Evolutionary conservation across 2,888 invertebrate species (phyloP).

Genomic region (Plemyria rubiginata): DNA sequence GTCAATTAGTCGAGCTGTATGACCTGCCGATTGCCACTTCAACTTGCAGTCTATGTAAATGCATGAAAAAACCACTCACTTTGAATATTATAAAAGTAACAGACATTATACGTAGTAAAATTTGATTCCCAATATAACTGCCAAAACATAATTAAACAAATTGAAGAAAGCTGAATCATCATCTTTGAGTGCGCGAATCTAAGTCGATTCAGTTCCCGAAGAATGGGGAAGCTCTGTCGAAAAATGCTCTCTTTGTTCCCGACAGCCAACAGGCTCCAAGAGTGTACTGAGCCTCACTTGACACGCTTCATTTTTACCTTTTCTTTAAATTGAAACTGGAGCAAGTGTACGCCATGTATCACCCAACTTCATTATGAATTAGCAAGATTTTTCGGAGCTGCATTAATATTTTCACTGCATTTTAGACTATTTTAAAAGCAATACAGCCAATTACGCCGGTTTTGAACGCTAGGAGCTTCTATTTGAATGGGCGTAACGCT

Average conservation of each 20-base stretch:
- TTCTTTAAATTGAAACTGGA: slow-evolving; percentile 76
- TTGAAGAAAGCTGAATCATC: slow-evolving; percentile 53
- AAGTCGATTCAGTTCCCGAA: slow-evolving; percentile 66
- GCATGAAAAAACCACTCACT: too few relatives aligned
- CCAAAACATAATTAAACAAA: slow-evolving; percentile 41
- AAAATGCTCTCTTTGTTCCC: slow-evolving; percentile 76
- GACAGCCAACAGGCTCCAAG: slow-evolving; percentile 70
- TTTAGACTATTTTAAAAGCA: slow-evolving; percentile 23
- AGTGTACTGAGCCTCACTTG: slow-evolving; percentile 78
- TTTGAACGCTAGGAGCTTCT: slow-evolving; percentile 24
- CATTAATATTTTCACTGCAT: slow-evolving; percentile 44
- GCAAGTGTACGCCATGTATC: slow-evolving; percentile 64
- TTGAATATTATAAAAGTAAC: not conserved
- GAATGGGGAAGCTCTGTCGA: slow-evolving; percentile 60
- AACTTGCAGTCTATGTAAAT: too few relatives aligned
- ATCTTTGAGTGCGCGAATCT: slow-evolving; percentile 64
- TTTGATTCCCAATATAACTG: slow-evolving; percentile 21
- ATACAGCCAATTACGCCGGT: slow-evolving; percentile 26
- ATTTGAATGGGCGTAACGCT: slow-evolving; percentile 14
- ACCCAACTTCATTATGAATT: slow-evolving; percentile 61
- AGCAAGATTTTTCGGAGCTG: slow-evolving; percentile 52
- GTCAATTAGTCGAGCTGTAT: too few relatives aligned
- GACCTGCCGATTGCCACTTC: too few relatives aligned
- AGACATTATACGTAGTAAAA: not conserved
- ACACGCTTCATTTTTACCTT: slow-evolving; percentile 80